A percentile compares a stretch with the other conserved stretches of the same genome.
Conservation (phyloP, 2,113 vertebrate genomes). For the Salvelinus alpinus region DNA sequence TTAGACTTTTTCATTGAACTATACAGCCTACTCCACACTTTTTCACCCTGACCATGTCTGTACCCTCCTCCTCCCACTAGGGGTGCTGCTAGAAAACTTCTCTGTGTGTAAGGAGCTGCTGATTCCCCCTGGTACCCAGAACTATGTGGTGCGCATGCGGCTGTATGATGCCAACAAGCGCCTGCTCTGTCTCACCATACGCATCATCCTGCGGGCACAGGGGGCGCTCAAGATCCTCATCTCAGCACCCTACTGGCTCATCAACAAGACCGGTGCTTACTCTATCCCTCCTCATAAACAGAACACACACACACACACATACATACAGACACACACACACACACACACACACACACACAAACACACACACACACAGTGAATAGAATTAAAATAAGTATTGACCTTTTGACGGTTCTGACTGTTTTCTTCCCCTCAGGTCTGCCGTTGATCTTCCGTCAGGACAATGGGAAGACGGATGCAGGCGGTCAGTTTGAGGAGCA, state of each 20-base stretch:
- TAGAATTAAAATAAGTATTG: background rate
- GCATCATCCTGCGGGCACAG: constrained; percentile 89
- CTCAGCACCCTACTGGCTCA: constrained; percentile 92
- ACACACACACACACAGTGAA: background rate
- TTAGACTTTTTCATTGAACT: too few relatives aligned
- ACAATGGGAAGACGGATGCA: constrained; percentile 89
- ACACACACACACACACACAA: background rate
- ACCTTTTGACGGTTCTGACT: too few relatives aligned
- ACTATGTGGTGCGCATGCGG: constrained; percentile 94
- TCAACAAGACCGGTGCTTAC: constrained; percentile 91
- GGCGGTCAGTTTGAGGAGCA: constrained; percentile 97
- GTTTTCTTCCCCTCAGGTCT: constrained; percentile 75
- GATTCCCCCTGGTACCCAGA: constrained; percentile 94
- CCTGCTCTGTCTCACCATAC: constrained; percentile 89
- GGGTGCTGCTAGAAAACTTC: constrained; percentile 91
- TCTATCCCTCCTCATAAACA: background rate
- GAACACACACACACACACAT: background rate
- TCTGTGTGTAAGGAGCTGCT: constrained; percentile 90
- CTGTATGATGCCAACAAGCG: constrained; percentile 86
- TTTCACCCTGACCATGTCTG: background rate
- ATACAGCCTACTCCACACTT: too few relatives aligned
- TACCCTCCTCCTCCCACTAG: constrained; percentile 54
- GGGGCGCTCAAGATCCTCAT: constrained; percentile 93
- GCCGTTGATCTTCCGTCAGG: constrained; percentile 96
- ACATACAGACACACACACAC: background rate